Base-by-base conservation (phyloP, 2,888 invertebrate genomes). In the Aethes cnicana region DNA sequence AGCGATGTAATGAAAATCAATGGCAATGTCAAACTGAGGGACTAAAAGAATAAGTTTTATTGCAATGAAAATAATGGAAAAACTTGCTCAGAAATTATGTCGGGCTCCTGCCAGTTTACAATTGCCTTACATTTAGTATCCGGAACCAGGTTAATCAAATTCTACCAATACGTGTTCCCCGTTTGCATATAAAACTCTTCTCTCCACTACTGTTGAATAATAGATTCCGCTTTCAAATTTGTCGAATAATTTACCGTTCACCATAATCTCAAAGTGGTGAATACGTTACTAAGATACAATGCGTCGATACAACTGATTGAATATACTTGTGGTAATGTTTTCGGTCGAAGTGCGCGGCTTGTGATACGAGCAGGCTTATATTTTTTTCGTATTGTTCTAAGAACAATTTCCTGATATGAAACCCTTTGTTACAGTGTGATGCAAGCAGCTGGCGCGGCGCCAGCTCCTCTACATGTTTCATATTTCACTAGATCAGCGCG, bases 321-420 rank as follows among this genome's bases (percentile, higher is more conserved):
- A 60, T 64, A 55, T 57, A n/a, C n/a, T n/a, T n/a, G n/a, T n/a
- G 53, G 62, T 62, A 59, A 66, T 63, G 57, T 59, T 62, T 64
- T 68, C 58, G 58, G 60, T 9, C 32, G 25, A 39, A 63, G 63
- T 61, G 61, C 49, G 64, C 59, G 61, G 49, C 64, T 62, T 66
- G 69, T 71, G 65, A 66, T 63, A 67, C 67, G 66, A 70, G 71
- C 32, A 54, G 35, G 54, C 53, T 75, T 73, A 74, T 77, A 77
- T 78, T 78, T 78, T n/a, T 74, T 72, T 71, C 62, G 72, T 70
- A 78, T 82, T 83, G 81, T 82, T 81, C 80, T 81, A 77, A 74
- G 74, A 77, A 82, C 79, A 83, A 80, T 82, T 81, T 82, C 72
- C 80, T 81, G 80, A 80, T 81, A 81, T 83, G 77, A 84, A 81